Conservation (phyloP, 2,797 vertebrate genomes). For the Aulostomus chinensis region DNA sequence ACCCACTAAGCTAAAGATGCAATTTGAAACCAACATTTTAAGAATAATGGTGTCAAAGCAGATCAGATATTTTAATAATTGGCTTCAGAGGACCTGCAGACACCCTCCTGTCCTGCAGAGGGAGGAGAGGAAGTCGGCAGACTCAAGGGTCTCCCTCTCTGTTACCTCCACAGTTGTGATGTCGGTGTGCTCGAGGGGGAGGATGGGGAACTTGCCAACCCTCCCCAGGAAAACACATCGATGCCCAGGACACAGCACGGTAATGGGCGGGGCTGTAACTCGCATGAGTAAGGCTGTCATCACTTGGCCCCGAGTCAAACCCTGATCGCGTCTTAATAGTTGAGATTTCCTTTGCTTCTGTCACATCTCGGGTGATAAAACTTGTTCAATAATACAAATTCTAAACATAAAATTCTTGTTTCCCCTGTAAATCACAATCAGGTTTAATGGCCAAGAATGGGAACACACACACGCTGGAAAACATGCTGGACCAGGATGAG, state of each 20-base stretch:
- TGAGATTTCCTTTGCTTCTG: no score
- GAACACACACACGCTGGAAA: no score
- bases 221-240: conserved; percentile 83
- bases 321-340: no score
- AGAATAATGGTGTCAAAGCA: background rate
- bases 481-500: no score
- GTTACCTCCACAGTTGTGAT: conserved; percentile 42
- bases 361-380: no score
- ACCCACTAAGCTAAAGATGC: conserved; percentile 4
- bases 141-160: conserved; percentile 34
- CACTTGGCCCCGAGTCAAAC: no score
- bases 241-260: conserved; percentile 55
- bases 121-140: conserved; percentile 26
- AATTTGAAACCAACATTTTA: background rate
- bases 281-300: conserved; percentile 86
- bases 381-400: no score
- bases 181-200: conserved; percentile 79
- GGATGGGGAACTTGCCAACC: conserved; percentile 45
- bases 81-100: conserved; percentile 32
- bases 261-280: conserved; percentile 39
- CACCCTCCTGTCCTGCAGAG: conserved; percentile 61
- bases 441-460: no score
- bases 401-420: no score
- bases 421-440: no score
- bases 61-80: background rate